A percentile compares a stretch with the other conserved stretches of the same genome.
Conservation (phyloP, 30 jellyfish, hydroid and myxozoan genomes). For the Aurelia coerulea region DNA sequence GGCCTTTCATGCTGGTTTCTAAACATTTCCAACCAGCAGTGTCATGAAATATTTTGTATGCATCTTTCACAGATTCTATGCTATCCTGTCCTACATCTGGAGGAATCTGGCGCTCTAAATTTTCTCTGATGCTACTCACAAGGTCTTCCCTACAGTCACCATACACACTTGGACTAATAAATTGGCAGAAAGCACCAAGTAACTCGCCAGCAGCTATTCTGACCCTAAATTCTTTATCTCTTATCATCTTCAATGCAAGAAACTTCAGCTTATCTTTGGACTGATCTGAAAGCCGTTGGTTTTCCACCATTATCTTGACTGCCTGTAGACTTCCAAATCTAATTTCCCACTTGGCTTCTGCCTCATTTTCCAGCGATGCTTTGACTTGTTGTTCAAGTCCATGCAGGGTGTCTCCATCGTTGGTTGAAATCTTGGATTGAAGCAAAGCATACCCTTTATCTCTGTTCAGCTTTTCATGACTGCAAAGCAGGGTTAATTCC, state of each 20-base stretch:
- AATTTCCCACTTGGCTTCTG: constrained; percentile 76
- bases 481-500: constrained; percentile 79
- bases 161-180: constrained; percentile 71
- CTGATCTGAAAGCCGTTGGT: constrained; percentile 12
- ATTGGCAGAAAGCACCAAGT: constrained; percentile 85
- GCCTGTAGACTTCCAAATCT: constrained; percentile 85
- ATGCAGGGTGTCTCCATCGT: not conserved
- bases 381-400: constrained; percentile 14
- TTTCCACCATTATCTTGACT: constrained; percentile 57
- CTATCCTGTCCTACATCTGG: constrained; percentile 33
- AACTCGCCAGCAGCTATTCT: constrained; percentile 95
- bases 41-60: constrained; percentile 92
- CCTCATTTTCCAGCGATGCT: not conserved
- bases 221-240: constrained; percentile 91
- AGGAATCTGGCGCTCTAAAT: constrained; percentile 86
- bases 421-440: constrained; percentile 26
- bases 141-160: constrained; percentile 60
- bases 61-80: constrained; percentile 60
- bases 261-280: constrained; percentile 23
- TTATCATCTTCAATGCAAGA: constrained; percentile 49
- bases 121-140: constrained; percentile 73
- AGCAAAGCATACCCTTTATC: constrained; percentile 75
- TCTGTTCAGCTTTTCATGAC: constrained; percentile 87
- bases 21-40: constrained; percentile 98
- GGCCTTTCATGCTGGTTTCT: constrained; percentile 98